Evolutionary conservation across 2,888 invertebrate genomes (phyloP).

Genomic region (Rutpela maculata): DNA sequence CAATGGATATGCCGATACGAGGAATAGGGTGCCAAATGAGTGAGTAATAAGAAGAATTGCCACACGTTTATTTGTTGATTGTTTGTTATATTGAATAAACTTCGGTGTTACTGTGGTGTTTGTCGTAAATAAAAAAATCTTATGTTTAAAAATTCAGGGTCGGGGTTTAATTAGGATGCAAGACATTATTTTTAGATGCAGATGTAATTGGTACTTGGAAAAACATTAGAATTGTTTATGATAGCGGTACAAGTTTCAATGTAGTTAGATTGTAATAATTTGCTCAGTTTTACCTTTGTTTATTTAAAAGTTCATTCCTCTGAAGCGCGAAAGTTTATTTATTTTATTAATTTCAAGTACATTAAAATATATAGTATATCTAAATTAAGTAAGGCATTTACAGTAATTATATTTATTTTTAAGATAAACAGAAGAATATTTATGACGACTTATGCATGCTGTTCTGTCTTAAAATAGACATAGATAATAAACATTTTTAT

Average conservation of each 20-base stretch:
- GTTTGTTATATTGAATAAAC: neutral
- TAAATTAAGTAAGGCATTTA: neutral
- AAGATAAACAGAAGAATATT: slow-evolving; percentile 2
- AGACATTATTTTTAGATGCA: neutral
- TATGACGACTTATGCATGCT: neutral
- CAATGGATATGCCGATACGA: slow-evolving; percentile 27
- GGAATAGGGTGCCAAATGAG: slow-evolving; percentile 35
- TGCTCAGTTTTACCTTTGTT: neutral
- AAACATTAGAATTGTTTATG: neutral
- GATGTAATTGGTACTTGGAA: neutral
- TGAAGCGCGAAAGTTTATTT: neutral
- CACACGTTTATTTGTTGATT: neutral
- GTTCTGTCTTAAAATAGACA: neutral
- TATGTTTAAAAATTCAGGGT: neutral
- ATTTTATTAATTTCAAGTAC: neutral
- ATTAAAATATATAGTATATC: neutral
- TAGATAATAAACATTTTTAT: slow-evolving; percentile 1
- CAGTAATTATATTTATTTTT: neutral
- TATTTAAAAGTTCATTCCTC: neutral
- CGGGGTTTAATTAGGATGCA: neutral
- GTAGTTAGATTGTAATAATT: too few species aligned
- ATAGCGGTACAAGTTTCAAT: neutral
- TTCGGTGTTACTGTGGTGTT: neutral
- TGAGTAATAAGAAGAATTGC: slow-evolving; percentile 22
- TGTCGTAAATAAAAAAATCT: neutral